Evolutionary conservation across 2,888 invertebrate genomes (phyloP), one percentile per base, ranked within the genome.

Genomic region (Platycnemis pennipes): DNA sequence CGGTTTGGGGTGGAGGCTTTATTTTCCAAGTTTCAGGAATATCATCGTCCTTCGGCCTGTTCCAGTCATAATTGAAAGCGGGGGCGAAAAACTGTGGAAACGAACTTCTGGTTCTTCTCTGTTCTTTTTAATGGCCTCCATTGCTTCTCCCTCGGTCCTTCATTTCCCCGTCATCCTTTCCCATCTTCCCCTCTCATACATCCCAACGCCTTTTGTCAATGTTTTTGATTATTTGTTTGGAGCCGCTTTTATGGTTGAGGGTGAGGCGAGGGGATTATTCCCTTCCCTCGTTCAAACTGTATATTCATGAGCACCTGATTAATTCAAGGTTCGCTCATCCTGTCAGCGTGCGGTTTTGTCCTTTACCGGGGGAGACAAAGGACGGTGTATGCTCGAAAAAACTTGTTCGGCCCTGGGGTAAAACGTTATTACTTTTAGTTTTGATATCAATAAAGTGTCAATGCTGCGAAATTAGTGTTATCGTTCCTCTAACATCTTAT

Each of bases 251-350:
- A 37, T 37, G 77, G 77, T 2, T 77, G 77, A 37, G 13, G 31
- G 31, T 4, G 77, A 77, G 77, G 13, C 1, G 77, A 77, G 13
- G 16, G 37, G 19, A 37, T 8, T 31, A 16, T 37, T 77, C 63
- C 26, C n/a, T 63, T 63, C n/a, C 26, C n/a, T n/a, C 63, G 5
- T 26, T 16, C 31, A 77, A 77, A 77, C 77, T 77, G 77, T 77
- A 37, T 77, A 77, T 77, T 77, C 77, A 77, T 77, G 77, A 77
- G 77, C 77, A 77, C 26, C 37, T 13, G 77, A 77, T 77, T 77
- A 77, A 77, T 77, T 77, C 77, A 37, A 37, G 77, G 11, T 16
- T 37, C 77, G 31, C 77, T 77, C 77, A 77, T 77, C 77, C 77
- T 77, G 37, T 77, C 77, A 77, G 77, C 31, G 11, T 16, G 77